Conservation (phyloP, 2,888 invertebrate species). For the Gordius sp. region DNA sequence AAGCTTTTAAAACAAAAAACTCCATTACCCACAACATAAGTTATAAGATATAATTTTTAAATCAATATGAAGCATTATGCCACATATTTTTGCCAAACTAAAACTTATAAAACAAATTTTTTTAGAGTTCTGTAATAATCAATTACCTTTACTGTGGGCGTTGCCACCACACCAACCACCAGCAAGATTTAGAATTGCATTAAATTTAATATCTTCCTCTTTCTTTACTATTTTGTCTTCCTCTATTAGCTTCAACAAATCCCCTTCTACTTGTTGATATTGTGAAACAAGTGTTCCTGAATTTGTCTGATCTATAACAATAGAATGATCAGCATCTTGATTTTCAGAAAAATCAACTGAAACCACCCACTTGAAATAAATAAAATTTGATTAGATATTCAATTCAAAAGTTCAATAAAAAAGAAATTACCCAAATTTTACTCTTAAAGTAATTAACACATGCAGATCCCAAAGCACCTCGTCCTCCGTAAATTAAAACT, state of each 20-base stretch:
- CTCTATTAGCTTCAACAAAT: conserved; percentile 41
- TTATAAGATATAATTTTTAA: no score
- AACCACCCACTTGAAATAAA: conserved; percentile 45
- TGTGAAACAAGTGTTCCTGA: no score
- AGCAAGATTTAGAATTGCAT: conserved; percentile 86
- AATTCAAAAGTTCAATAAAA: background rate
- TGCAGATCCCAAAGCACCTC: conserved; percentile 68
- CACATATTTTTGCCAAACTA: no score
- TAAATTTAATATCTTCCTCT: conserved; percentile 47
- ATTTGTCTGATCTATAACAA: conserved; percentile 63
- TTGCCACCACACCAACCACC: conserved; percentile 94
- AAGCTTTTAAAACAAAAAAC: no score
- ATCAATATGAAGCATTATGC: no score
- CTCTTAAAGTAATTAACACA: conserved; percentile 64
- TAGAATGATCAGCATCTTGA: conserved; percentile 60
- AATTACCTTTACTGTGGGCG: conserved; percentile 41
- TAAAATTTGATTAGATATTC: background rate
- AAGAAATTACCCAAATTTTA: conserved; percentile 50
- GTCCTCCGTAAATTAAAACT: conserved; percentile 70
- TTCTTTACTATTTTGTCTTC: conserved; percentile 46
- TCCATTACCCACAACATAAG: no score
- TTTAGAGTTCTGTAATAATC: no score
- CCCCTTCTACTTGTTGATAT: no score
- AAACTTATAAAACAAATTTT: no score
- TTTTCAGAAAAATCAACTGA: conserved; percentile 55